A percentile compares a stretch with the other conserved stretches of the same genome.
These are phyloP conservation scores for Anthopleura sola DNA, from an alignment of 64 coral and sea anemone species.

Conservation along the genomic window DNA sequence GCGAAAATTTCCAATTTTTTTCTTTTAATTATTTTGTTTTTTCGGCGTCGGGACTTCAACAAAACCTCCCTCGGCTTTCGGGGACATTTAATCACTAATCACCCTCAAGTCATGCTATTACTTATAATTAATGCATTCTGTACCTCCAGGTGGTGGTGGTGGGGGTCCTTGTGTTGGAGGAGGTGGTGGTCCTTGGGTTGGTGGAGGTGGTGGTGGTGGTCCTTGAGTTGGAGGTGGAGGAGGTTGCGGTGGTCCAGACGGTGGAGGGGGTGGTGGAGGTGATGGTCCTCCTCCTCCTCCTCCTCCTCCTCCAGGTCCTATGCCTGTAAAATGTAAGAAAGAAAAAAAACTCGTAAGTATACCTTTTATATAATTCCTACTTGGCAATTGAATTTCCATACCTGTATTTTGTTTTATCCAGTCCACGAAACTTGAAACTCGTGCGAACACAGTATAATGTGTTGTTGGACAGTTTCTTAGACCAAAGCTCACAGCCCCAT, in stretches of 20 bases:
- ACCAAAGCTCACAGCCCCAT: slow-evolving; percentile 78
- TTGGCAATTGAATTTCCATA: neutral
- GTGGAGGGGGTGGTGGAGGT: neutral
- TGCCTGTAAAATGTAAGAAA: neutral
- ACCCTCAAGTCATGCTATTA: too few relatives aligned
- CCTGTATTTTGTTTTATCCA: slow-evolving; percentile 46
- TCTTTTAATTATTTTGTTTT: too few relatives aligned
- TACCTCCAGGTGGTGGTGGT: slow-evolving; percentile 11
- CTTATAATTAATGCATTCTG: neutral
- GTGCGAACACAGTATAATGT: slow-evolving; percentile 71
- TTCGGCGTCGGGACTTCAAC: too few relatives aligned
- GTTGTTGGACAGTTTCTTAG: slow-evolving; percentile 47
- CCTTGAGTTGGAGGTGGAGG: neutral
- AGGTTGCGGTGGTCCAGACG: neutral
- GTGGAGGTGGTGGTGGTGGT: slow-evolving; percentile 25
- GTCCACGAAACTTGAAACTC: slow-evolving; percentile 38
- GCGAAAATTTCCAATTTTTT: too few relatives aligned
- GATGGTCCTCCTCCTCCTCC: neutral
- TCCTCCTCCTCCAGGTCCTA: slow-evolving; percentile 9
- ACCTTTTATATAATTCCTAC: neutral
- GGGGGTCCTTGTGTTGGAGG: neutral
- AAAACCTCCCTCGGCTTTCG: too few relatives aligned
- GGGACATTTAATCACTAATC: too few relatives aligned
- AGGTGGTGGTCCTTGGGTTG: slow-evolving; percentile 21
- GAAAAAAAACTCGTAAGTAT: neutral